Conservation (phyloP, 2,113 vertebrate species). For the Dasyornis broadbenti region DNA sequence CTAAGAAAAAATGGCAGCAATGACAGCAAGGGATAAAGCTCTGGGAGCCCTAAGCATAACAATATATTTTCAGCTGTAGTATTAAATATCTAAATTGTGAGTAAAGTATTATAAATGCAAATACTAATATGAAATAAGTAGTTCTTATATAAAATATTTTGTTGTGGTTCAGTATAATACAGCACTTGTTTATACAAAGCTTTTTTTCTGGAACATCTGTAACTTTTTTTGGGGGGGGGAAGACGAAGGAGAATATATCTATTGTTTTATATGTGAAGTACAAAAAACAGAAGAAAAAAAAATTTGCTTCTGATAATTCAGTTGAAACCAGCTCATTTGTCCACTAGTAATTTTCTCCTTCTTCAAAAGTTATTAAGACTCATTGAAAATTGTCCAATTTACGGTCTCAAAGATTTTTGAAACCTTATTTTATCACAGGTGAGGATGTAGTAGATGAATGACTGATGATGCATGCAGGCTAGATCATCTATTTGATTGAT, state of each 20-base stretch:
- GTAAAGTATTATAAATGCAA: background rate
- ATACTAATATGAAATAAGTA: too few relatives aligned
- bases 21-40: background rate
- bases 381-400: constrained; percentile 14
- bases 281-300: background rate
- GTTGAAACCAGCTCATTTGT: background rate
- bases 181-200: background rate
- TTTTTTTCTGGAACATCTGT: background rate
- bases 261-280: background rate
- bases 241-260: background rate
- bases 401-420: constrained; percentile 15
- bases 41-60: background rate
- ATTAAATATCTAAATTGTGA: background rate
- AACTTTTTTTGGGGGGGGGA: background rate
- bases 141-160: background rate
- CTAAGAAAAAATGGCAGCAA: background rate
- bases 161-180: background rate
- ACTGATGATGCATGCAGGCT: background rate
- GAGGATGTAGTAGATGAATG: background rate
- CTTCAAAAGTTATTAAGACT: constrained; percentile 9
- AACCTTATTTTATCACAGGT: background rate
- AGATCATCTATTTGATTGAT: background rate
- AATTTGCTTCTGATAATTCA: background rate
- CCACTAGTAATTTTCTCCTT: constrained; percentile 8
- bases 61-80: background rate